Percentiles rank a stretch among this genome's conserved stretches.
phyloP scores from a whole-genome alignment of 2,888 invertebrate species.

The Tiphia femorata region DNA sequence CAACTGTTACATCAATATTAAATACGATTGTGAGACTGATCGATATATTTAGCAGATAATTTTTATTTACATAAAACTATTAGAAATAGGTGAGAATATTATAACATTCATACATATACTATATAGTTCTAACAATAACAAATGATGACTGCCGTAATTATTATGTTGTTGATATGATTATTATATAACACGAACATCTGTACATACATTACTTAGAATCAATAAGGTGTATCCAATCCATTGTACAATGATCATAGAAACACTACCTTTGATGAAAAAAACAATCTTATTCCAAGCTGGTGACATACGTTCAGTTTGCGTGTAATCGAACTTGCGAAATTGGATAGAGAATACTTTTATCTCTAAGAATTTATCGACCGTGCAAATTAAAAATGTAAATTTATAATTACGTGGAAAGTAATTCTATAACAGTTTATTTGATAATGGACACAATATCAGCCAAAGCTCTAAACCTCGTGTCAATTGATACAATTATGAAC shows the following conservation, averaged over 20 bases:
- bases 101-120: conserved; percentile 48
- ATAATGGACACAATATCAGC: conserved; percentile 15
- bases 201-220: conserved; percentile 42
- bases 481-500: conserved; percentile 2
- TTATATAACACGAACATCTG: conserved; percentile 43
- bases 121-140: conserved; percentile 48
- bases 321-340: conserved; percentile 14
- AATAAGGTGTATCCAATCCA: conserved; percentile 52
- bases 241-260: conserved; percentile 34
- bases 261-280: conserved; percentile 22
- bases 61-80: conserved; percentile 62
- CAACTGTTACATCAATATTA: conserved; percentile 45
- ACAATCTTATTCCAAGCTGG: conserved; percentile 7
- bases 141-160: conserved; percentile 63
- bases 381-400: conserved; percentile 10
- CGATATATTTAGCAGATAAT: conserved; percentile 64
- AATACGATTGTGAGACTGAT: conserved; percentile 68
- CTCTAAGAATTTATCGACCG: conserved; percentile 54
- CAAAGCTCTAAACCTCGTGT: conserved; percentile 5
- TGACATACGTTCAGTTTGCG: conserved; percentile 4
- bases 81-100: conserved; percentile 50
- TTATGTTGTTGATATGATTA: conserved; percentile 60
- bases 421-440: conserved; percentile 23
- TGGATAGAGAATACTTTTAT: conserved; percentile 33
- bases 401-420: conserved; percentile 28